Evolutionary conservation across 2,797 vertebrate genomes (phyloP), one percentile per base, ranked within the genome.

Genomic region (Onychomys torridus): DNA sequence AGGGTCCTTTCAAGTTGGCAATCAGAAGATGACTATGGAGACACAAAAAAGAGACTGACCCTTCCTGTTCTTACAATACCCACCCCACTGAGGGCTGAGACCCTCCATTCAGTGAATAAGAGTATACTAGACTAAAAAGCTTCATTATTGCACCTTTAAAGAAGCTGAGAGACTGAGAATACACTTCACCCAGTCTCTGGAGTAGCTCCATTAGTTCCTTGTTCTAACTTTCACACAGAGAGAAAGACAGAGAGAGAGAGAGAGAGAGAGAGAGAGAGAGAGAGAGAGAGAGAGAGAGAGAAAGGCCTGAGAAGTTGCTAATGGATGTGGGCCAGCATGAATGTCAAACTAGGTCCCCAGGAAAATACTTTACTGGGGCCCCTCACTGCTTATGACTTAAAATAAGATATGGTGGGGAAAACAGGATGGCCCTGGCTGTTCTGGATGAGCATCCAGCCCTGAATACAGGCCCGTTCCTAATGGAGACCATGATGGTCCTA

Each of bases 361-460:
- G 17, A n/a, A 84, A 92, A 59, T 82, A 92, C 79, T 94, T 93
- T 34, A 71, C 14, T 32, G 16, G 93, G 57, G 14, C 43, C 29
- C 3, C 6, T 40, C 19, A 2, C 0, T 7, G 16, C 21, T 21
- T 78, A 87, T 63, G 16, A 27, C 49, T 75, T 43, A 81, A 83
- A 79, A 46, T 49, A 86, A 46, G 19, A 32, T 32, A 90, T 23
- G 0, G 3, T 25, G 0, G 0, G 10, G 57, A 6, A 57, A 46
- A 52, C 55, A 49, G 73, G 1, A 87, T 21, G 71, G 27, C 17
- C 37, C 61, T 12, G 9, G 0, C 7, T 82, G 4, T 71, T 17
- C 71, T 52, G 6, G 0, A 32, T 25, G 14, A 27, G 63, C 12
- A 7, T 0, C 0, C 19, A 8, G 1, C 17, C 17, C 16, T 32